Evolutionary conservation across 2,888 invertebrate genomes (phyloP), one percentile per base, ranked within the genome.

Genomic region (Andrena fulva): DNA sequence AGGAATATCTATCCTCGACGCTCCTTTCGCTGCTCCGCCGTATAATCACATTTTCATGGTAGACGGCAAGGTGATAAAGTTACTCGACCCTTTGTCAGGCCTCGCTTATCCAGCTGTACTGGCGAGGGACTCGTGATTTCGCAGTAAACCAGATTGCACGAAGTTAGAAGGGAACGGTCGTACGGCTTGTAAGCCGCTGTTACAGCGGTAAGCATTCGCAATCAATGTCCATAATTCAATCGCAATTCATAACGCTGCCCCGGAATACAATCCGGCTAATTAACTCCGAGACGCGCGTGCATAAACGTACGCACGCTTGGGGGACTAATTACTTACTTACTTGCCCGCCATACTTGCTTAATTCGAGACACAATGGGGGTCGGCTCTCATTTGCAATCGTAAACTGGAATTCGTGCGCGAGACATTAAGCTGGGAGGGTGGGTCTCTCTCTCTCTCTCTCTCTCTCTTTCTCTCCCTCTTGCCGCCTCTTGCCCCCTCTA

Each of bases 401-500:
- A 82, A 89, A 86, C 88, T 87, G 83, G 90, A 90, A 89, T 90
- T 89, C 89, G 90, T 90, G 90, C 90, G 85, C 82, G 88, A 87
- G 88, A 87, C 87, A 90, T 90, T 90, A 90, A 90, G 84, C 86
- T 83, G 79, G 77, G 76, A 67, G 75, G 80, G 82, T 77, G 75
- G 68, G 79, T 68, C 59, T 68, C 59, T 73, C 54, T 50, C 69
- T 10, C 29, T 59, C 63, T 67, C 33, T 16, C 64, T 35, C 60
- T 72, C 31, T 33, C 42, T 12, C 68, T 67, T 48, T 12, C 50
- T 54, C 74, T 80, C 29, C 67, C 76, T 56, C 71, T 62, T 59
- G 29, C 64, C 33, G 31, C 5, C 35, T 70, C 54, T 60, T 59
- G 48, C 82, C 27, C 59, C n/a, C 0, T 20, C 62, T 33, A n/a